Evolutionary conservation across 2,113 vertebrate genomes (phyloP).

Genomic region (Baryphthengus martii): DNA sequence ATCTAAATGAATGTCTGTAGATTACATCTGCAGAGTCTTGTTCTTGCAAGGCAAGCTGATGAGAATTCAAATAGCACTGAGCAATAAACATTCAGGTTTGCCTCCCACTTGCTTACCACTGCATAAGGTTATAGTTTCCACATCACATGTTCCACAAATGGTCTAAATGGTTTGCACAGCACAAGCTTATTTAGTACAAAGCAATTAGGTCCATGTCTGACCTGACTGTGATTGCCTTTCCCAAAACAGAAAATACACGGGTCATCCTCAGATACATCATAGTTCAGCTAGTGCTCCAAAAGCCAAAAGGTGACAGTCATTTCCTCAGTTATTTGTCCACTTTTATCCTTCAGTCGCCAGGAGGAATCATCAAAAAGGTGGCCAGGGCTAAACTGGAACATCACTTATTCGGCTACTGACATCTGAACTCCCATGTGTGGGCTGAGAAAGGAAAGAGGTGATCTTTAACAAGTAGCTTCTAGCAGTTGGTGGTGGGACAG

Average conservation of each 20-base stretch:
- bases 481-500: neutral
- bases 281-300: neutral
- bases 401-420: neutral
- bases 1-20: neutral
- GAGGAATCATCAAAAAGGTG: neutral
- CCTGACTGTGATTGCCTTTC: neutral
- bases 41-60: neutral
- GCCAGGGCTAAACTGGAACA: neutral
- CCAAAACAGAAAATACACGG: neutral
- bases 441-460: neutral
- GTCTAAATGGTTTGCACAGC: neutral
- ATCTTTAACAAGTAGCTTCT: neutral
- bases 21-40: neutral
- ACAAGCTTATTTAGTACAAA: neutral
- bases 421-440: neutral
- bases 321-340: neutral
- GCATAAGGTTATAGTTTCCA: neutral
- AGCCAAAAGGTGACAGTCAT: neutral
- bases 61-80: neutral
- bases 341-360: neutral
- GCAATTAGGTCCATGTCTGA: neutral
- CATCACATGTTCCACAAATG: neutral
- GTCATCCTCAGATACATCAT: fast-evolving
- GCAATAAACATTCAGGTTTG: neutral
- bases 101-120: neutral